Evolutionary conservation across 2,113 vertebrate species (phyloP).

Genomic region (Reinhardtius hippoglossoides): DNA sequence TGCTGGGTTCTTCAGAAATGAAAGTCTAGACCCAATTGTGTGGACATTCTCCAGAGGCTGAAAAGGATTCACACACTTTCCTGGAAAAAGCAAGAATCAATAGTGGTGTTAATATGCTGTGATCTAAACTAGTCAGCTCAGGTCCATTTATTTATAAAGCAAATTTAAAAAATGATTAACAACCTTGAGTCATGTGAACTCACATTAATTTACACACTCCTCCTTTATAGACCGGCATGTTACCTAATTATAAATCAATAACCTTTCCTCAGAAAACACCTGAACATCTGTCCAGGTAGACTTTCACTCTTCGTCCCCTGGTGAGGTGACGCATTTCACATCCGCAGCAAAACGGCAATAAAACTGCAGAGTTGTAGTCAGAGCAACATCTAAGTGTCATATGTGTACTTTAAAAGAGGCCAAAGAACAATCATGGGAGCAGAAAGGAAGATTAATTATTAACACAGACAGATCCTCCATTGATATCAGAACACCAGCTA

Average conservation of each 20-base stretch:
- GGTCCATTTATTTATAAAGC: not conserved
- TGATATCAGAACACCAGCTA: constrained; percentile 42
- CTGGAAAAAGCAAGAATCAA: not conserved
- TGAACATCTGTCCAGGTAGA: not conserved
- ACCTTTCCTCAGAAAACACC: not conserved
- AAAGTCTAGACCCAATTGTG: too few species aligned
- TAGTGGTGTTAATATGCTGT: not conserved
- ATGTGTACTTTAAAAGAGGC: constrained; percentile 11
- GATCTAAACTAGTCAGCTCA: not conserved
- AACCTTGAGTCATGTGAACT: not conserved
- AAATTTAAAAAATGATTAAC: not conserved
- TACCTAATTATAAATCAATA: not conserved
- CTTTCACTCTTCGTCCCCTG: not conserved
- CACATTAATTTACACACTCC: not conserved
- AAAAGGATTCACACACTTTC: too few species aligned
- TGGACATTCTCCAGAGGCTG: too few species aligned
- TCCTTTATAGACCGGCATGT: not conserved
- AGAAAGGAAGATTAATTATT: constrained; percentile 69
- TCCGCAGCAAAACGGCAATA: not conserved
- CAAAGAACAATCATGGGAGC: constrained; percentile 44
- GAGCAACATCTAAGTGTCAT: not conserved
- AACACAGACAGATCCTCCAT: constrained; percentile 48
- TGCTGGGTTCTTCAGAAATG: too few species aligned
- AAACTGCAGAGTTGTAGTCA: not conserved
- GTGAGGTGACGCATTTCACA: not conserved